phyloP scores from a whole-genome alignment of 2,797 vertebrate genomes.

The Gallirallus australis region DNA sequence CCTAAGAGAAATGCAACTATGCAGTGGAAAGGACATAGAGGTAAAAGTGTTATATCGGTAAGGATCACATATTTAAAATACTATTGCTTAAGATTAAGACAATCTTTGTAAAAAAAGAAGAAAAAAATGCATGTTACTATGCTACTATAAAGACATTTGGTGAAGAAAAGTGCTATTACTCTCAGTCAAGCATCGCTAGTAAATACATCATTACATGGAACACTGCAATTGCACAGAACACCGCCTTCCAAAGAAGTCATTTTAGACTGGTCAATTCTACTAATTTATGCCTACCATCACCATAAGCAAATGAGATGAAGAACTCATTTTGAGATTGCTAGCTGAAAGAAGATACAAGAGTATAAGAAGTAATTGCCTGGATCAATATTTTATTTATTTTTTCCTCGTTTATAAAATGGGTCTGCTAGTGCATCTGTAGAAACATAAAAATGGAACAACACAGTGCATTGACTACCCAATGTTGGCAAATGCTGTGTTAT shows the following conservation, averaged over 20 bases:
- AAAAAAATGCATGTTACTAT: neutral
- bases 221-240: constrained; percentile 43
- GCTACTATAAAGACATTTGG: neutral
- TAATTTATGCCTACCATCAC: constrained; percentile 45
- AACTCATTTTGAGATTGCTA: constrained; percentile 1
- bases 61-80: neutral
- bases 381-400: constrained; percentile 48
- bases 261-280: constrained; percentile 19
- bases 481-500: neutral
- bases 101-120: neutral
- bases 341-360: neutral
- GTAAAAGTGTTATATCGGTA: neutral
- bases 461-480: neutral
- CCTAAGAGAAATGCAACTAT: neutral
- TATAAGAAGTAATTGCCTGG: neutral
- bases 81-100: neutral
- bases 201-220: constrained; percentile 22
- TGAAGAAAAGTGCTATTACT: neutral
- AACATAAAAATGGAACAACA: neutral
- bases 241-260: constrained; percentile 42
- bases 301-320: constrained; percentile 42
- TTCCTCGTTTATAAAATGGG: neutral
- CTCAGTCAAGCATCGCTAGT: neutral
- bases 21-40: neutral
- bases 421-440: neutral